Conservation (phyloP, 2,797 vertebrate genomes). For the Hoplostethus mediterraneus region DNA sequence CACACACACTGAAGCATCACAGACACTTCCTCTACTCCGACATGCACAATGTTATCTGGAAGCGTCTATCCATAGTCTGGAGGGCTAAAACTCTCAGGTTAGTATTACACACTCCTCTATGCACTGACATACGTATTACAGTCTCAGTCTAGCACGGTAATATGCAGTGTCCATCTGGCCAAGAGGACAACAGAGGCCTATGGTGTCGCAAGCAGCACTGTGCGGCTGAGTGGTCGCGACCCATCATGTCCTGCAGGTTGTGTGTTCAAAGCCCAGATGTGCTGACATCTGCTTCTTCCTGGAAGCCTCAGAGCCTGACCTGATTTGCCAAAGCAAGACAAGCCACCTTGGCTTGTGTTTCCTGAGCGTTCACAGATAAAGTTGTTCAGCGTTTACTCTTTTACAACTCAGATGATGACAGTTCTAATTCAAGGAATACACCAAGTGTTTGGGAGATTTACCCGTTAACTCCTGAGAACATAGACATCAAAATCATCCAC, state of each 20-base stretch:
- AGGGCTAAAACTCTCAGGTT: neutral
- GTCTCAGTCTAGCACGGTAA: neutral
- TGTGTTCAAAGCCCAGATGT: constrained; percentile 75
- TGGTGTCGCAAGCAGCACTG: constrained; percentile 9
- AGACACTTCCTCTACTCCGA: neutral
- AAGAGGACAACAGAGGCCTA: constrained; percentile 16
- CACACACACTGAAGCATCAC: neutral
- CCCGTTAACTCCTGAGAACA: neutral
- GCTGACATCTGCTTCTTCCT: constrained; percentile 75
- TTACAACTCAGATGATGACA: constrained; percentile 20
- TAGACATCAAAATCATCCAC: neutral
- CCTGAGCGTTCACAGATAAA: constrained; percentile 20
- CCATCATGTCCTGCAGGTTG: constrained; percentile 64
- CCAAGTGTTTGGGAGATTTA: neutral
- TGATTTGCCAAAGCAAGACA: constrained; percentile 45
- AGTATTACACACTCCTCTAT: neutral
- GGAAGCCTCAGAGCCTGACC: constrained; percentile 64
- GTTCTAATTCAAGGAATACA: neutral
- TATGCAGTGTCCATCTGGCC: constrained; percentile 16
- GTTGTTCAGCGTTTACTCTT: constrained; percentile 73
- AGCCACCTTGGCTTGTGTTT: constrained; percentile 1
- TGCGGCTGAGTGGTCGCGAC: constrained; percentile 34
- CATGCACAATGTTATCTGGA: neutral
- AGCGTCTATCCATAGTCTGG: neutral
- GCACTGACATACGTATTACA: neutral